Conservation (phyloP, 2,113 vertebrate genomes). For the Semicossyphus pulcher region DNA sequence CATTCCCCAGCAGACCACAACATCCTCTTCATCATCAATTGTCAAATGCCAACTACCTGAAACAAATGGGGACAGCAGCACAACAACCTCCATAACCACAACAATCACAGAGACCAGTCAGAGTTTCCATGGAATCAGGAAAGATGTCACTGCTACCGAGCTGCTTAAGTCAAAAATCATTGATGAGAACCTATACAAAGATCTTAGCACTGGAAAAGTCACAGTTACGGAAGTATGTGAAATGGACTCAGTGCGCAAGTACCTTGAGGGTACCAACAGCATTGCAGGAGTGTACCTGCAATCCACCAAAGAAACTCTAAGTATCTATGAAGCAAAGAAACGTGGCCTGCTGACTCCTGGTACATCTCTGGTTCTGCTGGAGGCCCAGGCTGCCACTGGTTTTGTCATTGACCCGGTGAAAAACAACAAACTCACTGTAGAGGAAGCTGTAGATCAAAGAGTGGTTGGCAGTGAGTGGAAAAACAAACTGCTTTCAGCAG, state of each 20-base stretch:
- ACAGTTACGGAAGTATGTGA: slow-evolving; percentile 67
- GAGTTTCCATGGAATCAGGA: no score
- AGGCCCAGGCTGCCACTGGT: slow-evolving; percentile 89
- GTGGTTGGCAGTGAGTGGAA: slow-evolving; percentile 80
- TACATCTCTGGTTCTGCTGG: slow-evolving; percentile 87
- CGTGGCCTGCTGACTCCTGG: slow-evolving; percentile 83
- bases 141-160: not conserved
- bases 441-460: slow-evolving; percentile 74
- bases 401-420: slow-evolving; percentile 85
- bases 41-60: no score
- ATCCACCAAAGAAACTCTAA: slow-evolving; percentile 80
- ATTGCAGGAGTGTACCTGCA: slow-evolving; percentile 84
- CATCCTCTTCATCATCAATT: no score
- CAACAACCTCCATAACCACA: no score
- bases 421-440: slow-evolving; percentile 83
- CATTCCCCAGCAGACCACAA: no score
- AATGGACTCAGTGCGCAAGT: slow-evolving; percentile 80
- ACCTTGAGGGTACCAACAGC: slow-evolving; percentile 82
- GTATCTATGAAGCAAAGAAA: slow-evolving; percentile 84
- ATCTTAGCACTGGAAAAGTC: slow-evolving; percentile 78
- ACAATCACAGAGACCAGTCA: no score
- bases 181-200: slow-evolving; percentile 72
- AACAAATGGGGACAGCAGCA: no score
- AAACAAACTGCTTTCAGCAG: slow-evolving; percentile 74
- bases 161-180: no score